Base-by-base conservation (phyloP, 1,140 invertebrate genomes). In the Lanistes nyassanus region DNA sequence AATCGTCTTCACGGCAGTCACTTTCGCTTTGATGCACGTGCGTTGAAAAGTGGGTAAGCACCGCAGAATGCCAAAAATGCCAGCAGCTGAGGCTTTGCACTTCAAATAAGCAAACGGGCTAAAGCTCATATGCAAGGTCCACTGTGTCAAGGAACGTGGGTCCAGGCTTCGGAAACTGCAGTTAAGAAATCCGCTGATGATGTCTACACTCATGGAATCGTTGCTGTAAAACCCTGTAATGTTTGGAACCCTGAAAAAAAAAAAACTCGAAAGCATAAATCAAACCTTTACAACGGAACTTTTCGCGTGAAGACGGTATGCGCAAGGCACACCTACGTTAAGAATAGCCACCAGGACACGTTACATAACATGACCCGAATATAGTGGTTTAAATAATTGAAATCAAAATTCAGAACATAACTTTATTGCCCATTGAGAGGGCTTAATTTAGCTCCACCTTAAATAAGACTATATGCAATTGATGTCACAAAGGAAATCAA, bases 1-100 rank as follows among this genome's bases (percentile, higher is more conserved):
- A 39, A 81, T 79, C 29, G 66, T 69, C 55, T 81, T 81, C 7
- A 76, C 34, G 0, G 34, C 62, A 0, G 51, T 31, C 29, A 77
- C 65, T n/a, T 62, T 36, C 2, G 77, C 51, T 23, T 70, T 64
- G 0, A 34, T 11, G 56, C 80, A 81, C 16, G 47, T 19, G 6
- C 51, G 13, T 7, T 47, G 19, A 21, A 79, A 34, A 4, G 47
- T 39, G 2, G 56, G 31, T 1, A 76, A 21, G 34, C 77, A 79
- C 0, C n/a, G 36, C 7, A 56, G n/a, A 7, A 71, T 26, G 3
- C 58, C 53, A 6, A 39, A 5, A 13, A 75, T n/a, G 26, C 68
- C 72, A 6, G 71, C 3, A 51, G 26, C 26, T 0, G n/a, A 11
- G 29, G 21, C n/a, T 69, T 70, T n/a, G 47, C 19, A 55, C 6